Evolutionary conservation across 2,797 vertebrate genomes (phyloP).

Genomic region (Sphenopsis melanotis): DNA sequence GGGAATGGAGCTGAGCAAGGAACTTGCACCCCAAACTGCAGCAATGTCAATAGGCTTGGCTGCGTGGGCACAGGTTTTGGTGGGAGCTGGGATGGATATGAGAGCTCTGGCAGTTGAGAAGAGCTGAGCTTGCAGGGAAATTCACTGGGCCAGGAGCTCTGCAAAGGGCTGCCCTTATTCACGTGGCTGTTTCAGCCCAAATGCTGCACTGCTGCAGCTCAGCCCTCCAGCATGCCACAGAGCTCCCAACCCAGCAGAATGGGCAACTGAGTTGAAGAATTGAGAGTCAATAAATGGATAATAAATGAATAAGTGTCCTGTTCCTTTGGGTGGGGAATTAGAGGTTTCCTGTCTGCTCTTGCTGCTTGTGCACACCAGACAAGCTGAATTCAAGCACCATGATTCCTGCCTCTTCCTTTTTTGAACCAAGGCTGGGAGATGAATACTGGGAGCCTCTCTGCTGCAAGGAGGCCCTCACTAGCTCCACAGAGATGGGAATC

Average conservation of each 20-base stretch:
- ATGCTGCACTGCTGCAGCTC: accelerated
- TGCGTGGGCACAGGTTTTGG: background rate
- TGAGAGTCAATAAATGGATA: background rate
- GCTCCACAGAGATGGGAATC: background rate
- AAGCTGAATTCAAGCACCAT: background rate
- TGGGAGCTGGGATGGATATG: background rate
- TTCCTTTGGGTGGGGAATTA: background rate
- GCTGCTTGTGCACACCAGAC: background rate
- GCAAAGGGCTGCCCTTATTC: background rate
- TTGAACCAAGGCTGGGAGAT: background rate
- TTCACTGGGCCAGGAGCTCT: background rate
- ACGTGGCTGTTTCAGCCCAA: background rate
- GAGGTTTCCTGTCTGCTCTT: background rate
- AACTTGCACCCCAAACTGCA: background rate
- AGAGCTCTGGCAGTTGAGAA: background rate
- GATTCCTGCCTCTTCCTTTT: background rate
- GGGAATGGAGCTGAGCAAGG: accelerated
- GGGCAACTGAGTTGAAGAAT: background rate
- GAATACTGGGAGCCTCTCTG: background rate
- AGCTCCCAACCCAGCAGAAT: background rate
- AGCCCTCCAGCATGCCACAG: background rate
- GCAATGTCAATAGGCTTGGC: background rate
- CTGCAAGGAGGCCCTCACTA: background rate
- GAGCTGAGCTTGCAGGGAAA: background rate
- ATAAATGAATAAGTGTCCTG: background rate